A percentile compares a stretch with the other conserved stretches of the same genome.
phyloP scores from a whole-genome alignment of 2,797 vertebrate species.

The Halcyon badia region DNA sequence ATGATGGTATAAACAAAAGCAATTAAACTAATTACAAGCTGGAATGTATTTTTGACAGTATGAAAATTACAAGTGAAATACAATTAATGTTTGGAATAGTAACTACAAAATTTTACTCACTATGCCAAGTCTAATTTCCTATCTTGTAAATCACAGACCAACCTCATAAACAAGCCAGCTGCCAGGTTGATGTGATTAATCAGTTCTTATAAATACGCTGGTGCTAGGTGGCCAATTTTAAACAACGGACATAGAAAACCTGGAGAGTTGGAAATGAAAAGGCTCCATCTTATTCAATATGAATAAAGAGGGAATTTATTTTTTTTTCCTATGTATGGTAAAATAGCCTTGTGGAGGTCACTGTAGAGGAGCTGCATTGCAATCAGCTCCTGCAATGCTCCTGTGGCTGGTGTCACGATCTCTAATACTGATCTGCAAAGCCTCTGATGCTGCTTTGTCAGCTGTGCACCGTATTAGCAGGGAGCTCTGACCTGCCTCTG shows the following conservation, averaged over 20 bases:
- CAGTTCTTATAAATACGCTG: slow-evolving; percentile 14
- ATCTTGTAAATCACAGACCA: slow-evolving; percentile 8
- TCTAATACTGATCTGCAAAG: background rate
- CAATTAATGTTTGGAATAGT: slow-evolving; percentile 34
- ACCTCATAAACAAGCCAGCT: background rate
- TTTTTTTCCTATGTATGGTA: background rate
- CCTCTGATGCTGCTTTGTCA: background rate
- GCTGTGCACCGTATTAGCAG: background rate
- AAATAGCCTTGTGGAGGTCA: background rate
- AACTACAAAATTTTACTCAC: slow-evolving; percentile 3
- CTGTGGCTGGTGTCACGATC: background rate
- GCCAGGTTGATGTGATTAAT: slow-evolving; percentile 5
- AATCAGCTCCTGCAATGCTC: background rate
- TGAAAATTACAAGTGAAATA: slow-evolving; percentile 8
- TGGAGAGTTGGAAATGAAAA: background rate
- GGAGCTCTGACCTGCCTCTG: background rate
- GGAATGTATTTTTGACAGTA: background rate
- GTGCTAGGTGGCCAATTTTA: background rate
- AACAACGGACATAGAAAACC: background rate
- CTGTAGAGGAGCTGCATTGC: background rate
- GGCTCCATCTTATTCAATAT: background rate
- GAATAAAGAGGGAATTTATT: background rate
- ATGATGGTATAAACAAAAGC: slow-evolving; percentile 17
- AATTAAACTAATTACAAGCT: slow-evolving; percentile 14
- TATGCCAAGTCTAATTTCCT: slow-evolving; percentile 18